Base-by-base conservation (phyloP, 92 coral and sea anemone species). In the Blastomussa wellsi region DNA sequence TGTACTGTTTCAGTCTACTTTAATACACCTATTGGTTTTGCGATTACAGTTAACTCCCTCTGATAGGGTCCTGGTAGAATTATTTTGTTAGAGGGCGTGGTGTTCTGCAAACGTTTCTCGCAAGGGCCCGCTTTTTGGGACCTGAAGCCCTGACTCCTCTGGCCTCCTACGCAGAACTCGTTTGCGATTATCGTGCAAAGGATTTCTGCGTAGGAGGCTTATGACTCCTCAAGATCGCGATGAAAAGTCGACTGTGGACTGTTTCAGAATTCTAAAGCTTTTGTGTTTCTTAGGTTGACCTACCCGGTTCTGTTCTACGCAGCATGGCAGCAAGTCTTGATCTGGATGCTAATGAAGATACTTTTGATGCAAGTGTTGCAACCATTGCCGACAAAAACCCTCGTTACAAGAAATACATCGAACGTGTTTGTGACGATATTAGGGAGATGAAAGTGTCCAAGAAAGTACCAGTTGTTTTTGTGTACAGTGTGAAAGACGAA, bases 401-500 rank as follows among this genome's bases (percentile, higher is more conserved):
- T 29, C 95, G 92, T 51, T 89, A 86, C 76, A 89, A 89, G 86
- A 92, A 77, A 65, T 90, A 96, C 38, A 82, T 97, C 35, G 87
- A 85, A 16, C 91, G 95, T 8, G 93, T 97, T 16, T 91, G 98
- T 31, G 93, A 97, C 57, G 92, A 91, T 14, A 87, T 97, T 19
- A 86, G 93, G 29, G 97, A 97, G 33, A 84, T 93, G 31, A 97
- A 93, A 78, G 89, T 88, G 17, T 68, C 85, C 16, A 88, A 93
- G 66, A 93, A 92, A 86, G 89, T 90, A 8, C 98, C 98, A 16
- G 66, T 94, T 22, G 83, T 97, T 32, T 93, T 97, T 80, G 93
- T 94, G 65, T 97, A 94, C 57, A 94, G 98, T 53, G 90, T 92
- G 1, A 91, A 87, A 49, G 99, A 96, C 74, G 99, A 96, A 49